phyloP scores from a whole-genome alignment of 2,888 invertebrate species.

The Catocala fraxini region DNA sequence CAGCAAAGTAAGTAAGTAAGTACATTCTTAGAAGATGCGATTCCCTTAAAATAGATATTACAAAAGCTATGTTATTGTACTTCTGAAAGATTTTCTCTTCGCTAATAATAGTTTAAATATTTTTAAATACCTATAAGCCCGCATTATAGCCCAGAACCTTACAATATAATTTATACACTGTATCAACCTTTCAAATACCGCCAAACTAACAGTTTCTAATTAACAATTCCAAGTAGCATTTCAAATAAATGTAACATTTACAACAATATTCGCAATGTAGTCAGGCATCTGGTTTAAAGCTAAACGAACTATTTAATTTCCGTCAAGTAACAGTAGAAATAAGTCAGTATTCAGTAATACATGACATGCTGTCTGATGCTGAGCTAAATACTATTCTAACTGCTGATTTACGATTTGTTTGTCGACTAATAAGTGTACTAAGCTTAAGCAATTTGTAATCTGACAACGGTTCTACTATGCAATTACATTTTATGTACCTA shows the following conservation, averaged over 20 bases:
- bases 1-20: too few species aligned
- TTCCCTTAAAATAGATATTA: too few species aligned
- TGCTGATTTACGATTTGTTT: constrained; percentile 53
- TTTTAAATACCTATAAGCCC: neutral
- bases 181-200: constrained; percentile 1
- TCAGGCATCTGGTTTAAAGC: constrained; percentile 58
- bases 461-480: constrained; percentile 12
- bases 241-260: constrained; percentile 28
- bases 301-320: constrained; percentile 52
- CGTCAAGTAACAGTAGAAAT: constrained; percentile 48
- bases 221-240: constrained; percentile 34
- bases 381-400: constrained; percentile 51
- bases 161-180: constrained; percentile 4
- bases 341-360: constrained; percentile 43
- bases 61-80: too few species aligned
- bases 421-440: constrained; percentile 35
- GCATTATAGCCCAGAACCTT: too few species aligned
- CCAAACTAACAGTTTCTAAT: constrained; percentile 30
- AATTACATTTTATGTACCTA: constrained; percentile 17
- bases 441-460: constrained; percentile 34
- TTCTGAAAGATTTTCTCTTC: too few species aligned
- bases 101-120: neutral
- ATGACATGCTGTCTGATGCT: constrained; percentile 47
- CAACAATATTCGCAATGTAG: constrained; percentile 56
- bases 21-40: too few species aligned